phyloP scores from a whole-genome alignment of 2,888 invertebrate genomes.

The Thymelicus sylvestris region DNA sequence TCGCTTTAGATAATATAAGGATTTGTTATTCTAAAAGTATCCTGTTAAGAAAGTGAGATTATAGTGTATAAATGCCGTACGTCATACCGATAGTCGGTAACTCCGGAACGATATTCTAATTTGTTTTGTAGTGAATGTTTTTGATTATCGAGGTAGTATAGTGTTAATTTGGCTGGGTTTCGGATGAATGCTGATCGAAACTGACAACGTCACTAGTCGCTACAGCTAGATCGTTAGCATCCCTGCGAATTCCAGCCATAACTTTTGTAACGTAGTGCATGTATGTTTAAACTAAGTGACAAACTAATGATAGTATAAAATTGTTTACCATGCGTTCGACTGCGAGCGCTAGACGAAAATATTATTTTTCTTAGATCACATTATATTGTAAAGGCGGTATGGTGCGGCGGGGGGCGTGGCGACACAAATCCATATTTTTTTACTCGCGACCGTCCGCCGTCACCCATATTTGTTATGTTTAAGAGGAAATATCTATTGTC shows the following conservation, averaged over 20 bases:
- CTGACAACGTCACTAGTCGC: not conserved
- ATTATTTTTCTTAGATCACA: conserved; percentile 85
- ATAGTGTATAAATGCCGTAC: conserved; percentile 55
- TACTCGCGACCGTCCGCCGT: conserved; percentile 61
- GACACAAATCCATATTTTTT: conserved; percentile 76
- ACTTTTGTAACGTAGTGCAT: conserved; percentile 68
- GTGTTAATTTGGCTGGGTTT: conserved; percentile 30
- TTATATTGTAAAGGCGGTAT: conserved; percentile 81
- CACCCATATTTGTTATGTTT: conserved; percentile 81
- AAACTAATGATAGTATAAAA: conserved; percentile 82
- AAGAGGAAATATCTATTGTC: conserved; percentile 85
- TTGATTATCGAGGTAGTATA: conserved; percentile 59
- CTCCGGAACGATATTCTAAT: conserved; percentile 65
- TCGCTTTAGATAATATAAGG: conserved; percentile 34
- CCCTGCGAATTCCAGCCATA: conserved; percentile 18
- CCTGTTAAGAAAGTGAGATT: conserved; percentile 64
- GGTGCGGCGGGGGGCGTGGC: conserved; percentile 51
- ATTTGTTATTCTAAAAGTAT: conserved; percentile 52
- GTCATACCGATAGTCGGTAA: conserved; percentile 47
- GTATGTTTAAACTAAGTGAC: conserved; percentile 66
- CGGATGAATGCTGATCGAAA: conserved; percentile 44
- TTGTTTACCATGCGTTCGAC: conserved; percentile 78
- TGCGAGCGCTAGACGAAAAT: conserved; percentile 79
- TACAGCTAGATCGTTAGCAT: conserved; percentile 29
- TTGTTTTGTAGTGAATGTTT: conserved; percentile 78